Evolutionary conservation across 2,113 vertebrate species (phyloP), one percentile per base, ranked within the genome.

Genomic region (Serilophus lunatus): DNA sequence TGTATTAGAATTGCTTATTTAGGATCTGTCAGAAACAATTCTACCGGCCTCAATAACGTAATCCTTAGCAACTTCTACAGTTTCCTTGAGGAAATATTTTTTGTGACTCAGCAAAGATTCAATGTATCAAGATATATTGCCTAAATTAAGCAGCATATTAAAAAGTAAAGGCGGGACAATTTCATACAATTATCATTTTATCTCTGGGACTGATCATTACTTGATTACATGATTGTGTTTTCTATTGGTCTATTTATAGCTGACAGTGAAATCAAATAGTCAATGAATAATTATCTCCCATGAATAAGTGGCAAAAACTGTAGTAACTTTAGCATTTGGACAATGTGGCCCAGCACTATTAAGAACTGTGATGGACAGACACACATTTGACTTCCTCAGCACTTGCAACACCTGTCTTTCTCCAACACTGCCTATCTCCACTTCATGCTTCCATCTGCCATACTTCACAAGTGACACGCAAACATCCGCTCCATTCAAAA

Each of bases 111-210:
- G 63, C 10, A 51, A 94, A 70, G 8, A 93, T 88, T 77, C 35
- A 44, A 44, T 79, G 12, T 63, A 77, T 87, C 28, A 96, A 86
- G 54, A 95, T 84, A 75, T 76, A 92, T 71, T 88, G 47, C 76
- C 65, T 87, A 94, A 95, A 94, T 97, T 96, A 96, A 45, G 70
- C 18, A 95, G 31, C 35, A 72, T 92, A 95, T 97, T 97, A 97
- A 96, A 97, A 96, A 91, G 53, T 89, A 97, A 94, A 92, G 75
- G 11, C 42, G 88, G 71, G 61, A 79, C 51, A 96, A 95, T 95
- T 96, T 95, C 38, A 75, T 94, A 82, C 44, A 94, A 88, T 96
- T 96, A 95, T 51, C 74, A 24, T 89, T 96, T 93, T 90, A 95
- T 82, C 85, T 92, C 26, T 51, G 90, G 88, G 83, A 78, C 69